These are phyloP conservation scores for Spodoptera frugiperda DNA, from an alignment of 1,140 invertebrate genomes.

Conservation along the genomic window DNA sequence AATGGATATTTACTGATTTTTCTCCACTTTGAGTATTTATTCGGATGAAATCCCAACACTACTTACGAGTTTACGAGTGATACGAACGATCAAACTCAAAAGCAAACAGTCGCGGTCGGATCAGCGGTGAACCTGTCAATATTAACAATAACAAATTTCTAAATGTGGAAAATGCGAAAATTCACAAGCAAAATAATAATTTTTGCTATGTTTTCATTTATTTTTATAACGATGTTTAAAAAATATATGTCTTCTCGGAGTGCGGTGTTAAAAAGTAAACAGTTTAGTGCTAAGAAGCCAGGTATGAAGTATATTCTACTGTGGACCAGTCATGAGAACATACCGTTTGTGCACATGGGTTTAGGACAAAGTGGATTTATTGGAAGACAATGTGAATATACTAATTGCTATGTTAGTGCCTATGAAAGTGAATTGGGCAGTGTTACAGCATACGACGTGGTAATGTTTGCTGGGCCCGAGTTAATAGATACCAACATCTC, in stretches of 20 bases:
- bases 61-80: too few relatives aligned
- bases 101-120: too few relatives aligned
- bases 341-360: constrained; percentile 65
- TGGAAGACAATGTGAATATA: constrained; percentile 60
- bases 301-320: constrained; percentile 67
- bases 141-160: too few relatives aligned
- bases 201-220: neutral
- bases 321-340: constrained; percentile 59
- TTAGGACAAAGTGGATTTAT: constrained; percentile 61
- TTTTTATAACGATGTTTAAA: constrained; percentile 12
- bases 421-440: constrained; percentile 55
- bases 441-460: constrained; percentile 63
- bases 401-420: constrained; percentile 67
- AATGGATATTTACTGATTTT: too few relatives aligned
- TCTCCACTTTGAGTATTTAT: too few relatives aligned
- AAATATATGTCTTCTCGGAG: neutral
- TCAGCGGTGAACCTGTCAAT: too few relatives aligned
- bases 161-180: neutral
- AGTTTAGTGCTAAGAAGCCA: neutral
- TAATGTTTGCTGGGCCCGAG: constrained; percentile 68
- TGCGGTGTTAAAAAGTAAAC: neutral
- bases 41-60: too few relatives aligned
- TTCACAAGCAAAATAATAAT: neutral
- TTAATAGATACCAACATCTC: constrained; percentile 53
- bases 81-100: too few relatives aligned